phyloP scores from a whole-genome alignment of 2,888 invertebrate genomes.

The Petrolisthes manimaculis region DNA sequence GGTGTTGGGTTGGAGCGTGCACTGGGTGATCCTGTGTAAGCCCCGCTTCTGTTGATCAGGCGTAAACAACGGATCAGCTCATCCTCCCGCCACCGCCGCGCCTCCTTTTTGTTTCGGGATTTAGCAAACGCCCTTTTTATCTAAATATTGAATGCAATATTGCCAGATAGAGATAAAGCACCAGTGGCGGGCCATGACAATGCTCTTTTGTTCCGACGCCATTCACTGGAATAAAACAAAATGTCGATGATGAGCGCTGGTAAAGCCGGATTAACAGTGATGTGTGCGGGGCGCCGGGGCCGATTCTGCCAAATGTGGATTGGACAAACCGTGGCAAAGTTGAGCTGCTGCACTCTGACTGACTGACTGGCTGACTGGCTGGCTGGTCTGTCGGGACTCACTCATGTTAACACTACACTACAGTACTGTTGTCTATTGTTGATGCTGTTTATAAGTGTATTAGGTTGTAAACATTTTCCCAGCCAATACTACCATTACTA shows the following conservation, averaged over 20 bases:
- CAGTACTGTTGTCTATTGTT: too few species aligned
- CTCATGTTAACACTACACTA: too few species aligned
- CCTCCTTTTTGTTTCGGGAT: conserved; percentile 11
- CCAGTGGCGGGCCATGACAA: conserved; percentile 1
- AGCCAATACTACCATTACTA: too few species aligned
- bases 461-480: too few species aligned
- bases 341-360: too few species aligned
- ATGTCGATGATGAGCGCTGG: conserved; percentile 12
- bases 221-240: conserved; percentile 25
- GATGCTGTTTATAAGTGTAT: too few species aligned
- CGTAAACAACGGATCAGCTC: conserved; percentile 36
- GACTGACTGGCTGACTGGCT: too few species aligned
- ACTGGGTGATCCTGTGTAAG: neutral
- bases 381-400: too few species aligned
- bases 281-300: neutral
- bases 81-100: conserved; percentile 15
- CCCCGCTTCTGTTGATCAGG: conserved; percentile 20
- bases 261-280: conserved; percentile 22
- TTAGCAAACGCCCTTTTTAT: conserved; percentile 18
- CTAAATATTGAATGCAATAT: conserved; percentile 12
- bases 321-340: too few species aligned
- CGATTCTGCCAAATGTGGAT: neutral
- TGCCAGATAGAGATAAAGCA: conserved; percentile 15
- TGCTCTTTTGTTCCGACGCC: conserved; percentile 9
- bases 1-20: conserved; percentile 2